phyloP scores from a whole-genome alignment of 1,140 invertebrate species.

The Protaetia brevitarsis region DNA sequence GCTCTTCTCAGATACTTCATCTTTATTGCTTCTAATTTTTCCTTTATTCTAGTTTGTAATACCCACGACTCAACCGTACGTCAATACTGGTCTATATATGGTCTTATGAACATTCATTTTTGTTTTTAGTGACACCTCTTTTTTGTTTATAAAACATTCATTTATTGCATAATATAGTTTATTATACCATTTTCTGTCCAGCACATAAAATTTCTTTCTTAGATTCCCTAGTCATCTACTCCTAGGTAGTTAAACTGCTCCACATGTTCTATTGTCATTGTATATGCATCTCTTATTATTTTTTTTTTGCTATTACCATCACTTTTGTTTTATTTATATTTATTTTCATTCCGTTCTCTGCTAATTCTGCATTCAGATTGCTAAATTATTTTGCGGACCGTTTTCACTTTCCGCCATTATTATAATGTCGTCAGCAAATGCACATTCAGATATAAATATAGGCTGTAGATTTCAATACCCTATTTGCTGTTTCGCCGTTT shows the following conservation, averaged over 20 bases:
- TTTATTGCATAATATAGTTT: neutral
- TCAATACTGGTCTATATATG: too few relatives aligned
- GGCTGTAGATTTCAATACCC: neutral
- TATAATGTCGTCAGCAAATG: neutral
- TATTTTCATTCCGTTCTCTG: neutral
- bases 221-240: neutral
- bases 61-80: too few relatives aligned
- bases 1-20: too few relatives aligned
- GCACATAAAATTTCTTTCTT: neutral
- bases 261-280: neutral
- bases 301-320: neutral
- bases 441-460: neutral
- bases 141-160: neutral
- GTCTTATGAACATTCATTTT: neutral
- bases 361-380: neutral
- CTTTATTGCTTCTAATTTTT: too few relatives aligned
- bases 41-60: too few relatives aligned
- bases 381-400: neutral
- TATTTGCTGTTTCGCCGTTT: too few relatives aligned
- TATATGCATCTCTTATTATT: neutral
- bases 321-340: neutral
- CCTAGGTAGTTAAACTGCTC: neutral
- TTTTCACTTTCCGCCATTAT: neutral
- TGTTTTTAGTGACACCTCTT: neutral
- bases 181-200: neutral